Evolutionary conservation across 2,797 vertebrate genomes (phyloP), one percentile per base, ranked within the genome.

Genomic region (Pyrocephalus nanus): DNA sequence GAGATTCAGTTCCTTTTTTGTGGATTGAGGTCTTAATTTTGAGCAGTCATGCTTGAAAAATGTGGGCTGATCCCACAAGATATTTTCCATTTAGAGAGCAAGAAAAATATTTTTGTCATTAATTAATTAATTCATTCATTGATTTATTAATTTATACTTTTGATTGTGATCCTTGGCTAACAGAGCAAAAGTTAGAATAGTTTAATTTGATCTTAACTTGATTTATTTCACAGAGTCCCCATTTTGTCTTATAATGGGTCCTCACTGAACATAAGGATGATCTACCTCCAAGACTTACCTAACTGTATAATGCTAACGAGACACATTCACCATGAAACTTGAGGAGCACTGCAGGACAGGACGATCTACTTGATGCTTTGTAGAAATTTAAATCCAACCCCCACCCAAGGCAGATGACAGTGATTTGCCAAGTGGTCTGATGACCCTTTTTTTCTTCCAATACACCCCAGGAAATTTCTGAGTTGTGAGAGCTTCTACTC

Each of bases 11-110:
- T 32, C 19, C 15, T 36, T 67, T 88, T 88, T 57, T 66, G 36
- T 75, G 38, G 40, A 48, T n/a, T 72, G 54, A 38, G 50, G 10
- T 77, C 61, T 85, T 91, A 43, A 82, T 80, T 94, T 93, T 85
- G 78, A 79, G n/a, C 22, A 58, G 12, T 48, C 8, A 14, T 1
- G 3, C 50, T 43, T 83, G 36, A 88, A 83, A 89, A 86, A 47
- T 47, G 16, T 0, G 0, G 51, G 15, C 60, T 53, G 29, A 87
- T 11, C 6, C 21, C 43, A 43, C 23, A 34, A 93, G 30, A 3
- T 42, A 20, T 27, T 79, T 90, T 80, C 19, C 25, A 50, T n/a
- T 57, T 88, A 65, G 15, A 90, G 9, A 74, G 26, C 48, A 57
- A 48, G n/a, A 71, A 83, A 57, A 62, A 19, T 16, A 29, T 4